phyloP scores from a whole-genome alignment of 1,140 invertebrate genomes.

The Nephila pilipes region DNA sequence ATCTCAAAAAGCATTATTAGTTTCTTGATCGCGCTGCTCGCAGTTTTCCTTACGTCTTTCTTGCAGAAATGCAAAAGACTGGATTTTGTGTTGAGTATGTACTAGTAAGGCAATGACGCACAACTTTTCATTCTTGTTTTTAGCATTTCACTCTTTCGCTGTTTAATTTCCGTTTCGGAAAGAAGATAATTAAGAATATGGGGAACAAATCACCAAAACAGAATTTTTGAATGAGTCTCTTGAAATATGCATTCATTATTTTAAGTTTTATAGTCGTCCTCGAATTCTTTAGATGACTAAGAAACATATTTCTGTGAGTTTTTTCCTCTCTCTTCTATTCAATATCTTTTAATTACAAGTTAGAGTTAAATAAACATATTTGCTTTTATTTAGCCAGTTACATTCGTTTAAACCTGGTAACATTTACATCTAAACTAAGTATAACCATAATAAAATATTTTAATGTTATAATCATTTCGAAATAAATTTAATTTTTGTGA shows the following conservation, averaged over 20 bases:
- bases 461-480: too few species aligned
- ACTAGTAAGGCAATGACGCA: background rate
- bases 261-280: background rate
- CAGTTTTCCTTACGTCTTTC: background rate
- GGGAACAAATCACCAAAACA: background rate
- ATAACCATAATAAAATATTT: too few species aligned
- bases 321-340: background rate
- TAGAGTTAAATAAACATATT: too few species aligned
- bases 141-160: background rate
- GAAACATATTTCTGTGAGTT: background rate
- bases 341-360: background rate
- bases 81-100: background rate
- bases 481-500: too few species aligned
- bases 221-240: background rate
- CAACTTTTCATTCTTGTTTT: background rate
- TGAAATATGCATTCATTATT: background rate
- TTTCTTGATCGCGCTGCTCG: background rate
- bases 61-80: background rate
- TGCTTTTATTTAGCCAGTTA: too few species aligned
- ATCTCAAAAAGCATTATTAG: background rate
- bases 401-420: too few species aligned
- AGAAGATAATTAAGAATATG: slow-evolving; percentile 22
- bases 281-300: background rate
- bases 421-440: too few species aligned
- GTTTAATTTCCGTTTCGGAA: background rate